phyloP scores from a whole-genome alignment of 2,113 vertebrate species.

The Chlamydotis undulata region DNA sequence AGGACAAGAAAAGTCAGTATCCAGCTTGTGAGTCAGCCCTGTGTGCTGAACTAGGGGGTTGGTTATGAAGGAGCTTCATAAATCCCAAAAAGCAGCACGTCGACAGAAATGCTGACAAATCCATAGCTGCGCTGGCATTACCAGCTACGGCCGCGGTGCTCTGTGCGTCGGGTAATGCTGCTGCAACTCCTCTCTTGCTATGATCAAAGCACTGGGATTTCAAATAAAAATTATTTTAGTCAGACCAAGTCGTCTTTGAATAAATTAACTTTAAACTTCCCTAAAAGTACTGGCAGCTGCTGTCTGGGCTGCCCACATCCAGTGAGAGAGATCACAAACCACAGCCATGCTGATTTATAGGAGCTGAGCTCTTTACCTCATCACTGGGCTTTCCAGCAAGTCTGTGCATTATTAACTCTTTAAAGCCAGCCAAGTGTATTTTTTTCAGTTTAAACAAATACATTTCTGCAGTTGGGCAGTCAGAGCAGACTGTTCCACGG shows the following conservation, averaged over 20 bases:
- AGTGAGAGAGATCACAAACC: neutral
- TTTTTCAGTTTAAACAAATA: neutral
- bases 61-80: neutral
- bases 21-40: neutral
- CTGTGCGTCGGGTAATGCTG: accelerated
- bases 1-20: neutral
- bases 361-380: neutral
- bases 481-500: neutral
- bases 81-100: accelerated
- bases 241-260: neutral
- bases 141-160: accelerated
- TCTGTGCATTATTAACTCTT: neutral
- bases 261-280: constrained; percentile 1
- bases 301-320: neutral
- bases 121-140: neutral
- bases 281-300: neutral
- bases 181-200: accelerated
- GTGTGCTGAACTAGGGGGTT: neutral
- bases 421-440: neutral
- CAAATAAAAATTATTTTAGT: neutral
- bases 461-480: neutral
- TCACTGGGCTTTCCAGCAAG: neutral
- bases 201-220: constrained; percentile 3
- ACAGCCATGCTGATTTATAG: neutral
- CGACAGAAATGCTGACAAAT: neutral